Conservation (phyloP, 2,888 invertebrate species). For the Pristionchus maxplancki region DNA sequence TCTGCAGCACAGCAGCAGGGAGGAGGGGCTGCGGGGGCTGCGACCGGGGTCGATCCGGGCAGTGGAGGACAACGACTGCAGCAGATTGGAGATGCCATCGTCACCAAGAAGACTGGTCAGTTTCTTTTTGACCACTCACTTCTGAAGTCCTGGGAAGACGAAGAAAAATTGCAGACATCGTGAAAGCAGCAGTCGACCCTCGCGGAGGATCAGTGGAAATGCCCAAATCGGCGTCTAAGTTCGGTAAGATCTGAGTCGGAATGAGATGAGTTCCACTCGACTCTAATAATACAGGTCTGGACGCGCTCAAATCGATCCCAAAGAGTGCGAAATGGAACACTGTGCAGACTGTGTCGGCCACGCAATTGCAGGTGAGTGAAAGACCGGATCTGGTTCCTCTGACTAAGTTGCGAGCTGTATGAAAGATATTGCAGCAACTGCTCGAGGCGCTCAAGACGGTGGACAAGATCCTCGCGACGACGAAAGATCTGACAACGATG, state of each 20-base stretch:
- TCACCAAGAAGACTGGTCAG: conserved; percentile 34
- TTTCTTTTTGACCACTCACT: neutral
- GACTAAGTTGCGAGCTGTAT: no score
- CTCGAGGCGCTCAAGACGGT: conserved; percentile 29
- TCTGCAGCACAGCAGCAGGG: neutral
- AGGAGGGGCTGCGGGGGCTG: conserved; percentile 32
- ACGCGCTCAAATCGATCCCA: conserved; percentile 31
- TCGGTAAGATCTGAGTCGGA: neutral
- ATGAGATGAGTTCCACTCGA: neutral
- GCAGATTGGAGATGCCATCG: neutral
- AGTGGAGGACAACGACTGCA: neutral
- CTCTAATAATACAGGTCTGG: conserved; percentile 5
- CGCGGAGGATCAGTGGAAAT: conserved; percentile 45
- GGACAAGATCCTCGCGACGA: conserved; percentile 46
- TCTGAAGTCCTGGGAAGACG: neutral
- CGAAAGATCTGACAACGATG: conserved; percentile 36
- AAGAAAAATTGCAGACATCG: neutral
- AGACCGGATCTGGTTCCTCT: no score
- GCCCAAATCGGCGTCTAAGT: conserved; percentile 1
- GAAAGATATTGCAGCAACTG: conserved; percentile 19
- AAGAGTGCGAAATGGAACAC: conserved; percentile 43
- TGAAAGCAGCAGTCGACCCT: conserved; percentile 38
- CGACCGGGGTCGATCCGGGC: neutral
- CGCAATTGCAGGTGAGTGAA: conserved; percentile 37
- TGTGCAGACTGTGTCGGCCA: conserved; percentile 14